phyloP scores from a whole-genome alignment of 2,113 vertebrate genomes.

The Lonchura striata region DNA sequence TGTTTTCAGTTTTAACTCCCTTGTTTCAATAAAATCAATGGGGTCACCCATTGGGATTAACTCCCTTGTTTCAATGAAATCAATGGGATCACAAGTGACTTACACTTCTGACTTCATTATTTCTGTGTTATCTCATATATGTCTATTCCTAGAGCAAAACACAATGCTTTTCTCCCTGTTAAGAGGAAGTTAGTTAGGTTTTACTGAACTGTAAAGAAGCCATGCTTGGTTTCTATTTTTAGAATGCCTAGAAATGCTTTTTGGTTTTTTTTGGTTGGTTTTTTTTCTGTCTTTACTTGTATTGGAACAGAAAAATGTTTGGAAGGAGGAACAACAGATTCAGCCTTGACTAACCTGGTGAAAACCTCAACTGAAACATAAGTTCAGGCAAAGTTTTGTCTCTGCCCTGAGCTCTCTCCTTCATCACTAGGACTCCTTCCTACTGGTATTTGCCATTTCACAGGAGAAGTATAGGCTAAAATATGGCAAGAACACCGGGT shows the following conservation, averaged over 20 bases:
- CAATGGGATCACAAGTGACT: background rate
- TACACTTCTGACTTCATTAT: background rate
- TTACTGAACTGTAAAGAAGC: background rate
- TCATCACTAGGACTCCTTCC: background rate
- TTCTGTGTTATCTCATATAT: background rate
- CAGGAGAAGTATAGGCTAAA: background rate
- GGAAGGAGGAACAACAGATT: background rate
- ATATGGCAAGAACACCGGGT: background rate
- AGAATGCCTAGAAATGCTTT: background rate
- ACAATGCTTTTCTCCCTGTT: background rate
- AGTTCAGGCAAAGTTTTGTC: background rate
- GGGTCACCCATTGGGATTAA: background rate
- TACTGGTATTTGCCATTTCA: background rate
- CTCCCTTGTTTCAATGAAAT: conserved; percentile 4
- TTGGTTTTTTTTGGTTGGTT: background rate
- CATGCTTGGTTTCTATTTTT: background rate
- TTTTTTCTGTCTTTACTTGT: background rate
- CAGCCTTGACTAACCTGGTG: background rate
- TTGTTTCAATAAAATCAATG: conserved; percentile 22
- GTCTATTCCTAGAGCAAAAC: background rate
- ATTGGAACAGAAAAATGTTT: background rate
- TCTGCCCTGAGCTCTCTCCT: background rate
- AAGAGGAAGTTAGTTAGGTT: conserved; percentile 23
- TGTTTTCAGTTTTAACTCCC: conserved; percentile 2
- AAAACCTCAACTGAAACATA: background rate